A percentile compares a stretch with the other conserved stretches of the same genome.
These are phyloP conservation scores for Drosophila helvetica DNA, from an alignment of 2,888 invertebrate genomes.

Conservation along the genomic window DNA sequence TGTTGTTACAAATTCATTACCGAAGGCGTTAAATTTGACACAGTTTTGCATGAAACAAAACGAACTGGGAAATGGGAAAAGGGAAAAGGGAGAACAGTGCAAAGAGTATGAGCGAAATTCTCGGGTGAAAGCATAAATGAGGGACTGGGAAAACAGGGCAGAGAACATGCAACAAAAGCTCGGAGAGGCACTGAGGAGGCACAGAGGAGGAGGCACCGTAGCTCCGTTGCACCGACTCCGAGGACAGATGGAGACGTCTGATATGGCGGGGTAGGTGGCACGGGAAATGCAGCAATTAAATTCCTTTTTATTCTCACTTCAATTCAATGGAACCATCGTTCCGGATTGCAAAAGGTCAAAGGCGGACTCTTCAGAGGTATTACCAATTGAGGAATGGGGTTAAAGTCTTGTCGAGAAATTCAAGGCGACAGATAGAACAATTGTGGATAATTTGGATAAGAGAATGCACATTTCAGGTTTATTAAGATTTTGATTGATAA, in stretches of 20 bases:
- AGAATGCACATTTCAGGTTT: neutral
- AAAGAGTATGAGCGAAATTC: neutral
- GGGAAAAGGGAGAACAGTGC: conserved; percentile 44
- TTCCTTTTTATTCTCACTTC: conserved; percentile 24
- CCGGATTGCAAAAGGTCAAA: conserved; percentile 21
- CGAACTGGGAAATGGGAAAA: conserved; percentile 12
- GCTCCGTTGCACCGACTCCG: neutral
- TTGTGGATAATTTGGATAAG: neutral
- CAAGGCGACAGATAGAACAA: neutral
- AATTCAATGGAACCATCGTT: conserved; percentile 15
- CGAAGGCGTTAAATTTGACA: conserved; percentile 80
- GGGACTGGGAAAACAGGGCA: neutral
- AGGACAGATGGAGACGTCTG: conserved; percentile 10
- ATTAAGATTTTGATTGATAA: no score
- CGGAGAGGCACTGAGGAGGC: neutral
- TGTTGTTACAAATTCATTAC: conserved; percentile 80
- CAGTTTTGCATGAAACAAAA: conserved; percentile 69
- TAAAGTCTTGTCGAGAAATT: neutral
- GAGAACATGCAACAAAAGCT: conserved; percentile 35
- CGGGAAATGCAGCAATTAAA: conserved; percentile 42
- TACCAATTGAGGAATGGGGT: conserved; percentile 9
- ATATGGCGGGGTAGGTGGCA: neutral
- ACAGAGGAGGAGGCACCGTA: no score
- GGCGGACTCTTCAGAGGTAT: neutral
- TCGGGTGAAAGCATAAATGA: neutral